Evolutionary conservation across 2,113 vertebrate species (phyloP), one percentile per base, ranked within the genome.

Genomic region (Odontesthes bonariensis): DNA sequence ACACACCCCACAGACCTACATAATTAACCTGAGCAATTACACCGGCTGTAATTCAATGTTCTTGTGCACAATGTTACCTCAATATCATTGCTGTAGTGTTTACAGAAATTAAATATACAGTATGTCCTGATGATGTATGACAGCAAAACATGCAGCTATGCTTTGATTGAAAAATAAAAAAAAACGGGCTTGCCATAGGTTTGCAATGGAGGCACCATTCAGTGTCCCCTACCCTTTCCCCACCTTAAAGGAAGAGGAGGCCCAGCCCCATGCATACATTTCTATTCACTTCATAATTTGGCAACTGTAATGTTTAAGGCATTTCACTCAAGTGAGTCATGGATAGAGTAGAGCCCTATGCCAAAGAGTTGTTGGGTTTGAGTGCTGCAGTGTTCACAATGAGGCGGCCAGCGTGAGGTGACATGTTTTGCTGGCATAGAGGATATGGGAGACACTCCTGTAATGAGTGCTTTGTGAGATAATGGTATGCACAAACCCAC

Each of bases 311-410:
- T 10, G 76, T 87, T 77, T 69, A 76, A 90, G 71, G 83, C 90
- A 93, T 93, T 93, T 93, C 83, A 88, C 86, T 79, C 75, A 83
- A 82, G 86, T 93, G 91, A 94, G 86, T 94, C 94, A 94, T 77
- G 79, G 81, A 60, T 77, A 54, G 72, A 89, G 53, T 3, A 22
- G 57, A 85, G 85, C 56, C 16, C 3, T 9, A 72, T 88, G 87
- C 89, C 87, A 90, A 42, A 77, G 82, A 87, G 81, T 69, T 70
- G 82, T 68, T 87, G 72, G 83, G 80, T 79, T 84, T 73, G 69
- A 89, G 76, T 3, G 76, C 77, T 40, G 82, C 22, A 33, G 78
- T 42, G 82, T 67, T 86, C 77, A 66, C 83, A 83, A 35, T 70
- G 79, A 69, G 80, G 61, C 55, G 35, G 38, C 44, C 77, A 88